These are phyloP conservation scores for Epirrhoe tristata DNA, from an alignment of 2,888 invertebrate species.

Conservation along the genomic window DNA sequence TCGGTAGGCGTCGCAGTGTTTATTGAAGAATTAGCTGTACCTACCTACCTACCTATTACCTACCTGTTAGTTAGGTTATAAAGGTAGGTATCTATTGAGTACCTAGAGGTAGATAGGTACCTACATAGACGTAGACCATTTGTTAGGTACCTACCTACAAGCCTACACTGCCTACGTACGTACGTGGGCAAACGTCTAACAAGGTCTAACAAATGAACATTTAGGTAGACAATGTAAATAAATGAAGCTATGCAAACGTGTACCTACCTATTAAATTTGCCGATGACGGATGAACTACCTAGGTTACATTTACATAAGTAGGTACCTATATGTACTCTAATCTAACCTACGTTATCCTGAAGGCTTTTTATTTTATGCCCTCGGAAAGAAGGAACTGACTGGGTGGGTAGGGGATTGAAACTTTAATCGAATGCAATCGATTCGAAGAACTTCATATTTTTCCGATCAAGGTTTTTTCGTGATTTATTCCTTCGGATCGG, in stretches of 20 bases:
- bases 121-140: slow-evolving; percentile 1
- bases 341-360: too few species aligned
- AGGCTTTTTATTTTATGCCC: too few species aligned
- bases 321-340: background rate
- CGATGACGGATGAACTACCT: slow-evolving; percentile 4
- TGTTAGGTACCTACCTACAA: slow-evolving; percentile 14
- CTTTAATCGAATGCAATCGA: too few species aligned
- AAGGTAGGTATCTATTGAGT: background rate
- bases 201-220: slow-evolving; percentile 45
- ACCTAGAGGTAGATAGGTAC: background rate
- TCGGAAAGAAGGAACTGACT: too few species aligned
- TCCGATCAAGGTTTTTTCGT: too few species aligned
- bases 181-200: slow-evolving; percentile 5
- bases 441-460: too few species aligned
- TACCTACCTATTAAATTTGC: slow-evolving; percentile 10
- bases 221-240: slow-evolving; percentile 44
- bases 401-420: too few species aligned
- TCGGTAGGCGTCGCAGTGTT: too few species aligned
- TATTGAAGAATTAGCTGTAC: too few species aligned
- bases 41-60: too few species aligned
- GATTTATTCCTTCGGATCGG: too few species aligned
- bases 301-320: background rate
- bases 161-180: slow-evolving; percentile 16
- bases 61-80: too few species aligned
- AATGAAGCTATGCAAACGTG: slow-evolving; percentile 41